A percentile compares a stretch with the other conserved stretches of the same genome.
Conservation (phyloP, 2,888 invertebrate genomes). For the Drosophila neonasuta region DNA sequence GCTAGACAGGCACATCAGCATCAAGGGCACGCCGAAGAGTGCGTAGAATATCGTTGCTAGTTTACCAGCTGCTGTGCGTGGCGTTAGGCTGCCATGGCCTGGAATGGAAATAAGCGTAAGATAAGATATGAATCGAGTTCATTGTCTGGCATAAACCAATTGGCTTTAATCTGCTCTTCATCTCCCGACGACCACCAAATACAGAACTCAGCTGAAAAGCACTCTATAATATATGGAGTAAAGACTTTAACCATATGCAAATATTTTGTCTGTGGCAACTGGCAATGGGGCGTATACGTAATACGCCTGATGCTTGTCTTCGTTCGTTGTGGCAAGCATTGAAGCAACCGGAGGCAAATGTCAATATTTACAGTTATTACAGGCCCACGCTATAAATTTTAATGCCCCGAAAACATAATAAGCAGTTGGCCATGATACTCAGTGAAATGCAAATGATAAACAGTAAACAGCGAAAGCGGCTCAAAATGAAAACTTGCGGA, state of each 20-base stretch:
- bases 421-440: slow-evolving; percentile 32
- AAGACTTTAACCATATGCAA: slow-evolving; percentile 59
- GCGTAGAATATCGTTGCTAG: slow-evolving; percentile 93
- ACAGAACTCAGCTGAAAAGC: not conserved
- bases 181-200: not conserved
- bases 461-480: slow-evolving; percentile 7
- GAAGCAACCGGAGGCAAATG: slow-evolving; percentile 38
- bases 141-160: slow-evolving; percentile 4
- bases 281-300: slow-evolving; percentile 62
- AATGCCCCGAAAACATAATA: slow-evolving; percentile 32
- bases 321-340: not conserved
- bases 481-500: slow-evolving; percentile 6
- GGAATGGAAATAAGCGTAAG: slow-evolving; percentile 78
- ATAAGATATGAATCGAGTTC: not conserved
- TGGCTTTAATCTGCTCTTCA: not conserved
- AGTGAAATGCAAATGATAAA: slow-evolving; percentile 36
- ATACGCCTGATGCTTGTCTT: slow-evolving; percentile 34
- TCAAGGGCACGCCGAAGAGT: slow-evolving; percentile 92
- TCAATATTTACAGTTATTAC: slow-evolving; percentile 65
- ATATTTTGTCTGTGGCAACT: slow-evolving; percentile 55
- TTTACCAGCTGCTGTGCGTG: slow-evolving; percentile 91
- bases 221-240: slow-evolving; percentile 19
- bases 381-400: slow-evolving; percentile 34
- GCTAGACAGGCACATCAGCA: slow-evolving; percentile 92
- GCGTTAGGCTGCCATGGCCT: slow-evolving; percentile 94